Evolutionary conservation across 2,888 invertebrate genomes (phyloP), one percentile per base, ranked within the genome.

Genomic region (Pegoplata infirma): DNA sequence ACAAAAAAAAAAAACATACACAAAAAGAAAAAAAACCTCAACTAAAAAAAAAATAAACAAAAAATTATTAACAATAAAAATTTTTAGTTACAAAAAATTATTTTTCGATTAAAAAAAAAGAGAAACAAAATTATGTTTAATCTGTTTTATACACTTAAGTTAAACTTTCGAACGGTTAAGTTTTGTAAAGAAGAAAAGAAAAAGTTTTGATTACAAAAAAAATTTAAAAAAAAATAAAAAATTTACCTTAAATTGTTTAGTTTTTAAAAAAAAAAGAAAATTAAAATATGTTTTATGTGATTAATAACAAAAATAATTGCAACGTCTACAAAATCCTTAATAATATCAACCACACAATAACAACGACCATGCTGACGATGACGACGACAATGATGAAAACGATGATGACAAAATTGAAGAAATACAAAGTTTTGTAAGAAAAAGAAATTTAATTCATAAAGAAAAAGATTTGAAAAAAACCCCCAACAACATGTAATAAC

Each of bases 1-100:
- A 83, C 84, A 84, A 85, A 85, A 74, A 75, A 75, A 79, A 21
- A 19, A 56, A 73, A 80, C 59, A 76, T n/a, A 64, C 67, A 76
- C 75, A 82, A 53, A 56, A 81, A 82, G 55, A 82, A 77, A 51
- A 21, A 21, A 66, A 77, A 81, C 46, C 59, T 76, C 76, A 71
- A 81, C 74, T 71, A 72, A 71, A 74, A 78, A 82, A 69, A 79
- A 80, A 81, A 83, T 80, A 76, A 79, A 80, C 81, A 83, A 81
- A 76, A 80, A 59, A 81, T 81, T 79, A 79, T 61, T 49, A 73
- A 78, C 77, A 82, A 77, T 76, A 63, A 68, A 40, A n/a, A 32
- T 44, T 16, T 36, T 53, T 53, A 49, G 1, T 23, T 47, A 47
- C 14, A 1, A 40, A 28, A 56, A 36, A 19, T 46, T 23, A 10